Base-by-base conservation (phyloP, 2,888 invertebrate genomes). In the Merodon equestris region DNA sequence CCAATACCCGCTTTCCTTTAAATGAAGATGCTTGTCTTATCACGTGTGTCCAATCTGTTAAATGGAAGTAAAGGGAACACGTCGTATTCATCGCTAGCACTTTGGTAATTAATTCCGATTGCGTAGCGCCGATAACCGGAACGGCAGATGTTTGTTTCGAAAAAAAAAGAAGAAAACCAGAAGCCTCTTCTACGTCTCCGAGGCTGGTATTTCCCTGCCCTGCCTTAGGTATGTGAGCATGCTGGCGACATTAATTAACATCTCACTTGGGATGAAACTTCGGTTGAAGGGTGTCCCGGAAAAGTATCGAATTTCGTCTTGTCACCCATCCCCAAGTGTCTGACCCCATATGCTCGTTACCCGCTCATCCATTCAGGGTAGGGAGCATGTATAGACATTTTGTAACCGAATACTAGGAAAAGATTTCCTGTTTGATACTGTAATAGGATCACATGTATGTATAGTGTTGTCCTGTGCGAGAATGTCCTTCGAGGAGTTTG, bases 61-160 rank as follows among this genome's bases (percentile, higher is more conserved):
- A 42, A 47, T n/a, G 7, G 4, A 40, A 40, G 27, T 27, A 27
- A 27, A 27, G 10, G 40, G 15, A 38, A 36, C 12, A 42, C 12
- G 60, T 53, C 40, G 60, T 36, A 51, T 40, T 50, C 58, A 66
- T 64, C 60, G 71, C 67, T 57, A 67, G 68, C 77, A 79, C 63
- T 63, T 73, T 48, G 72, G 67, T 79, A 79, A 79, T 79, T 79
- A 79, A 79, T 79, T 79, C 77, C 73, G 73, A 79, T 63, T 63
- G 77, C 77, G 67, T 79, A 79, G 63, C 67, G 50, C 58, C 77
- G 68, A 68, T 74, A 79, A 40, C 44, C 63, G 57, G 45, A 58
- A 58, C 47, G 38, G 48, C 77, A 79, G 77, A 79, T 79, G 77
- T 61, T 73, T 54, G 54, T 19, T 48, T 36, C 17, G 34, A 53